Base-by-base conservation (phyloP, 2,113 vertebrate genomes). In the Macroglossus sobrinus region DNA sequence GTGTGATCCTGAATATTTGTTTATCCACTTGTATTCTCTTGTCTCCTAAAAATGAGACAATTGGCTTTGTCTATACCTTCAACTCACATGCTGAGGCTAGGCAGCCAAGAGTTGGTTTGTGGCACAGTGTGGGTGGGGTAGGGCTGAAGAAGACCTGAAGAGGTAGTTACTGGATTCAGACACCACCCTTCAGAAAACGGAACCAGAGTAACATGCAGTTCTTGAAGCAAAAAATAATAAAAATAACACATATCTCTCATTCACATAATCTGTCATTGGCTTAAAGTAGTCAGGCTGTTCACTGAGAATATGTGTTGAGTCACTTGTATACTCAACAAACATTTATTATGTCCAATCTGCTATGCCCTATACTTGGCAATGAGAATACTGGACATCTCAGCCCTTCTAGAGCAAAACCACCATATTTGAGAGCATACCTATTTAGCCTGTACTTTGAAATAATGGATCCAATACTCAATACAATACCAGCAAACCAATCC, bases 371-470 rank as follows among this genome's bases (percentile, higher is more conserved):
- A 61, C 7, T 69, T 79, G 75, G 22, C 63, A 78, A 35, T 38
- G 18, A 22, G 35, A 81, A 81, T 24, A 78, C 12, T 0, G 21
- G 21, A 89, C 59, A 22, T 91, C 71, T 91, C 45, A 89, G 4
- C 33, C 8, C 21, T 92, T 43, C 61, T 19, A 88, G 18, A 11
- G 40, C 3, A 85, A 76, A 91, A 16, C 33, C 43, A 82, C 24
- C 3, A 43, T 91, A 59, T 43, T 53, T 50, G 47, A 45, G 24
- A 38, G 5, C 24, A 50, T 43, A 85, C 6, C 53, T 43, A 13
- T 78, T 92, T 84, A 18, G 50, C 59, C 26, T 95, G 1, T 74
- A n/a, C n/a, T 93, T 91, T 75, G 71, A 86, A 95, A 94, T 72
- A 93, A 85, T 5, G 30, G 26, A 68, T 72, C 15, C 16, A 74